These are phyloP conservation scores for Oreochromis mossambicus DNA, from an alignment of 2,797 vertebrate species.

Conservation along the genomic window DNA sequence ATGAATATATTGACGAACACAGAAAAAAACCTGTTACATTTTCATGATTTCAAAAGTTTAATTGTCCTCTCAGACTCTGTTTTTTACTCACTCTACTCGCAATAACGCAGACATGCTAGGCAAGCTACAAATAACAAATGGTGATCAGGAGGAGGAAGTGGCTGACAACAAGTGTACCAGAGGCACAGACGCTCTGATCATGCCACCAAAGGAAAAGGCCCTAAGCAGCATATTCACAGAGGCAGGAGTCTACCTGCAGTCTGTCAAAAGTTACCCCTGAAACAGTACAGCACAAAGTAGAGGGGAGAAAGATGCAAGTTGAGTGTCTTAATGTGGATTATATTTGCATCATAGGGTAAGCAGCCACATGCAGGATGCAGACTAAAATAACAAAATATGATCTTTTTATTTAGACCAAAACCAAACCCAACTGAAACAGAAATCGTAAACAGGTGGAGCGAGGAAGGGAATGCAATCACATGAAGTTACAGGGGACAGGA, in stretches of 20 bases:
- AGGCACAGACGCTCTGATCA: neutral
- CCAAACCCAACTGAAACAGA: no score
- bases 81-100: neutral
- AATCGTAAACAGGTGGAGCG: no score
- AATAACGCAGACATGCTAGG: no score
- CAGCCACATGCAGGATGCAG: no score
- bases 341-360: no score
- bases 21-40: neutral
- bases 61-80: fast-evolving
- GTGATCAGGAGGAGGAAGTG: neutral
- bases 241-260: neutral
- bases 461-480: no score
- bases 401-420: no score
- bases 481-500: no score
- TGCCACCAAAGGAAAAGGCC: neutral
- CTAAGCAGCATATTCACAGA: neutral
- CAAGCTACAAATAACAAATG: neutral
- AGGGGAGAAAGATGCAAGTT: no score
- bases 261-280: neutral
- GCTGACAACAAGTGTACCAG: neutral
- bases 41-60: neutral
- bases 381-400: no score
- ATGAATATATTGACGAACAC: neutral
- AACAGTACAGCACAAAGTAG: neutral
- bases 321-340: no score